Evolutionary conservation across 1,140 invertebrate species (phyloP), one percentile per base, ranked within the genome.

Genomic region (Drosophila bipectinata): DNA sequence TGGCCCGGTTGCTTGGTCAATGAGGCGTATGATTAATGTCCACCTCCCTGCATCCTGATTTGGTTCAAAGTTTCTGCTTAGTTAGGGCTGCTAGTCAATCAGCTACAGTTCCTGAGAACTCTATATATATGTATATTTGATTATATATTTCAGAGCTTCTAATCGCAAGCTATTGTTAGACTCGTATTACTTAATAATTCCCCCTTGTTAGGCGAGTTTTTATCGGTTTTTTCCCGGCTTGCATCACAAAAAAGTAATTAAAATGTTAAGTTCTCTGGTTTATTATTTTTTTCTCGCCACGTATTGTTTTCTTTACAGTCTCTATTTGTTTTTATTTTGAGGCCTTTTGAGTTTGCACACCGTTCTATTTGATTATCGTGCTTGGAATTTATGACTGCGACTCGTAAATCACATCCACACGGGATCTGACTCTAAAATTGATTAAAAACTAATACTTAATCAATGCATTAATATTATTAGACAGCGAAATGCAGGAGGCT

Each of bases 1-100:
- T 15, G 14, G 41, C 14, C 15, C 39, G n/a, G 8, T 34, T 60
- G 58, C 68, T 37, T 77, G 80, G 55, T 72, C 80, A 84, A 84
- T 77, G 80, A 53, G 77, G 80, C 80, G 80, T 84, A 84, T 79
- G 77, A 84, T 84, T 79, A 79, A 84, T 84, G 68, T 59, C 48
- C 57, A 53, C 30, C 57, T 24, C 14, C n/a, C 3, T 39, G 48
- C 26, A 34, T 7, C 32, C 10, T 34, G 18, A 66, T 30, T 55
- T 49, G 9, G 4, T 18, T 14, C 32, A 57, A 57, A 57, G 52
- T 63, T 63, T 45, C 30, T 41, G 60, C 52, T 63, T 57, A 56
- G 60, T 62, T 56, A 57, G 60, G 45, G 28, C 24, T 52, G 57
- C 57, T 3, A 8, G 28, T 21, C 57, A 59, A 59, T 59, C 56